These are phyloP conservation scores for Drosophila hamatofila DNA, from an alignment of 2,888 invertebrate genomes.

Conservation along the genomic window DNA sequence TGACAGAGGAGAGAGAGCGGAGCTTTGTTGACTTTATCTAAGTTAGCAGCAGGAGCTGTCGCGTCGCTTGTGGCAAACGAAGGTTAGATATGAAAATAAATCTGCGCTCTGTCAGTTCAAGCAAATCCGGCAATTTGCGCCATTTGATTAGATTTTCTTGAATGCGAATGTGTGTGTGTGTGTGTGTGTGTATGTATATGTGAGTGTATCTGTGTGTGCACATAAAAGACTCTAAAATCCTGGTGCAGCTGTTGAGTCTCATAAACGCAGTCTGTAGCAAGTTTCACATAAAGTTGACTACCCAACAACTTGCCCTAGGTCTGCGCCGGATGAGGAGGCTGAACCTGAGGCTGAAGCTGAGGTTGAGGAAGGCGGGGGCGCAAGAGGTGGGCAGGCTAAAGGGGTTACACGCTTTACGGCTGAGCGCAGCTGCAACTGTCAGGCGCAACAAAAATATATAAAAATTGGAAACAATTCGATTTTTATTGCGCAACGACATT, in stretches of 20 bases:
- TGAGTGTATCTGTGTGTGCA: background rate
- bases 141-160: conserved; percentile 46
- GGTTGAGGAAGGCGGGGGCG: too few species aligned
- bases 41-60: conserved; percentile 19
- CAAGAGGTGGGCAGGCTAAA: background rate
- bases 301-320: background rate
- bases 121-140: conserved; percentile 58
- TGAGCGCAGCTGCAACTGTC: conserved; percentile 60
- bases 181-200: background rate
- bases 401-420: conserved; percentile 30
- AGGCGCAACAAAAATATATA: conserved; percentile 17
- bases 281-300: conserved; percentile 3
- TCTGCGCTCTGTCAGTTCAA: conserved; percentile 38
- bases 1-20: too few species aligned
- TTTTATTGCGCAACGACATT: conserved; percentile 62
- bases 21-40: conserved; percentile 29
- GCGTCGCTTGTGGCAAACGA: conserved; percentile 32
- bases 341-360: too few species aligned
- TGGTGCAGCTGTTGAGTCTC: conserved; percentile 21
- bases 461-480: conserved; percentile 56
- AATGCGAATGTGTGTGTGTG: background rate
- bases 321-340: background rate
- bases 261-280: conserved; percentile 14
- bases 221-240: background rate
- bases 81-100: conserved; percentile 47